A percentile compares a stretch with the other conserved stretches of the same genome.
These are phyloP conservation scores for Dryococelus australis DNA, from an alignment of 2,888 invertebrate species.

Conservation along the genomic window DNA sequence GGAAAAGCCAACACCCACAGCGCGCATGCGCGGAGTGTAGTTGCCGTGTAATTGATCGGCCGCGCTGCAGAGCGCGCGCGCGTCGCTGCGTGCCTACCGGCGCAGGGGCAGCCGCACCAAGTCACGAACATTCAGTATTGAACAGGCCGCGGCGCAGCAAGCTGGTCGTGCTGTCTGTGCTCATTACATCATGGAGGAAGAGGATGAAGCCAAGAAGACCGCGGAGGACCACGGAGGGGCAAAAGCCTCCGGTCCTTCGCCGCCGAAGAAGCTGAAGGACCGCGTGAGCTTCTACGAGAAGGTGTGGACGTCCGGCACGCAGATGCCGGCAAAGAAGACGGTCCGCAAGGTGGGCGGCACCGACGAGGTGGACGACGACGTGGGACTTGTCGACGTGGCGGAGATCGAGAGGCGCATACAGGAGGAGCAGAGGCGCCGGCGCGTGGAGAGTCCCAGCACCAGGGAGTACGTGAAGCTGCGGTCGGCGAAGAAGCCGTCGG, in stretches of 20 bases:
- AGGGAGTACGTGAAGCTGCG: slow-evolving; percentile 47
- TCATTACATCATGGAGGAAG: slow-evolving; percentile 8
- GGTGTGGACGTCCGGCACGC: slow-evolving; percentile 66
- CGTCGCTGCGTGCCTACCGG: not conserved
- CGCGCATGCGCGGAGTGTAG: not conserved
- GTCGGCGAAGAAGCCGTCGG: slow-evolving; percentile 37
- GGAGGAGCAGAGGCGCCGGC: slow-evolving; percentile 62
- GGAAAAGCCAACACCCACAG: too few species aligned
- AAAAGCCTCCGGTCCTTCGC: slow-evolving; percentile 37
- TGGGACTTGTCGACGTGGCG: slow-evolving; percentile 63
- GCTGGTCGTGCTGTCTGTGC: not conserved
- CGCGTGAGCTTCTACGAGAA: slow-evolving; percentile 83
- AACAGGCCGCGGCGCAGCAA: not conserved
- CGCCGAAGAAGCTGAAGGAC: slow-evolving; percentile 69
- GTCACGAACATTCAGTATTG: not conserved
- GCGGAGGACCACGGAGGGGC: slow-evolving; percentile 32
- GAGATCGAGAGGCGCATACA: slow-evolving; percentile 67
- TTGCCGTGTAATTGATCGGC: not conserved
- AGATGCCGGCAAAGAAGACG: slow-evolving; percentile 53
- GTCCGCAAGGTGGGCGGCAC: slow-evolving; percentile 34
- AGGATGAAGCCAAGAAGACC: slow-evolving; percentile 1
- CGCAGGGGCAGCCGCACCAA: not conserved
- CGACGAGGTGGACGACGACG: slow-evolving; percentile 52
- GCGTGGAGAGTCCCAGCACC: slow-evolving; percentile 61
- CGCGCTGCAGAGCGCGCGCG: not conserved